phyloP scores from a whole-genome alignment of 1,140 invertebrate species.

The Euura saliciscinereae region DNA sequence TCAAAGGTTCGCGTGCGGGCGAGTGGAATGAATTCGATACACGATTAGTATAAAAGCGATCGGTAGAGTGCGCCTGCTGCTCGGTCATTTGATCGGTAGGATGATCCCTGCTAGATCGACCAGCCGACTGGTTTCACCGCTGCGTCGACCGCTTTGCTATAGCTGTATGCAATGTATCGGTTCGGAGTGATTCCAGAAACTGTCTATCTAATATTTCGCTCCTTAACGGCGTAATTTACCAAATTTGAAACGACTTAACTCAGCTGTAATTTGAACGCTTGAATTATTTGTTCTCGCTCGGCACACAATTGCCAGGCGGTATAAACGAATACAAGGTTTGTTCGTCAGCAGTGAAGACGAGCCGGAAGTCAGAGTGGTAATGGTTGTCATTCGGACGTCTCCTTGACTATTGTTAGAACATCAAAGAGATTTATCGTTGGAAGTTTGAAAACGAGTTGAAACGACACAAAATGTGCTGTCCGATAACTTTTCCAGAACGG shows the following conservation, averaged over 20 bases:
- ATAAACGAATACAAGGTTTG: too few relatives aligned
- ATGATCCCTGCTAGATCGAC: neutral
- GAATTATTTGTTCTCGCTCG: too few relatives aligned
- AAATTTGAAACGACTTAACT: neutral
- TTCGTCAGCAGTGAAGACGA: too few relatives aligned
- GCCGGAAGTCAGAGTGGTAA: too few relatives aligned
- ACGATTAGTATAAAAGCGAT: neutral
- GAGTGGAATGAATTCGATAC: neutral
- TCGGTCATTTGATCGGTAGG: neutral
- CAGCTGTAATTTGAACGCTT: too few relatives aligned
- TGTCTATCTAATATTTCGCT: constrained; percentile 2
- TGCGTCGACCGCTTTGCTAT: too few relatives aligned
- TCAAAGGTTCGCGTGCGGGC: neutral
- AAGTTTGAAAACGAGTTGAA: neutral
- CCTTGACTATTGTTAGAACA: neutral
- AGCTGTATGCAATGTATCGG: neutral
- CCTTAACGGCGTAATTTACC: constrained; percentile 1
- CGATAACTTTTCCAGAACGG: neutral
- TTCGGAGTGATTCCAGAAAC: neutral
- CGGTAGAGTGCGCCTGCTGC: neutral
- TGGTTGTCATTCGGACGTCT: too few relatives aligned
- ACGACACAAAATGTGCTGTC: neutral
- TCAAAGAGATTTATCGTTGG: neutral
- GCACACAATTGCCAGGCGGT: too few relatives aligned
- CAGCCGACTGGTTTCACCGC: neutral